Base-by-base conservation (phyloP, 1,140 invertebrate species). In the Aphidius gifuensis region DNA sequence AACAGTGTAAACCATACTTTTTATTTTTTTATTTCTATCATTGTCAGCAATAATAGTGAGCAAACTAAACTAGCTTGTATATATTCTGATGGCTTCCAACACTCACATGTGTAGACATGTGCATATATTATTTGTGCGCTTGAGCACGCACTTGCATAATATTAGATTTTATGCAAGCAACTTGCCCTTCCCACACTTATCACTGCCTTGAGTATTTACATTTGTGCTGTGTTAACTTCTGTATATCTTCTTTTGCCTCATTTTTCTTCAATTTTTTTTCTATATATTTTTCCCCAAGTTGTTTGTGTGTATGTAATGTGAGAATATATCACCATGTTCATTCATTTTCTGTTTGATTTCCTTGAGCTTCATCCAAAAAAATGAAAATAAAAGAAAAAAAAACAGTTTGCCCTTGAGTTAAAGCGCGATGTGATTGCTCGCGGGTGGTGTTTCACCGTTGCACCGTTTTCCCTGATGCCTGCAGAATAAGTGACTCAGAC, bases 121-220 rank as follows among this genome's bases (percentile, higher is more conserved):
- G 23, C 23, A 32, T 32, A 32, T 32, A 32, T 32, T 32, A 32
- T 32, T 32, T 32, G 23, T 32, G 2, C 23, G 23, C 23, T 32
- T 32, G 23, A 32, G 4, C 23, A 32, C 23, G 23, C 23, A 32
- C 78, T 79, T 79, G 76, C 77, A 80, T 80, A 79, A 80, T 77
- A 79, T 79, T 72, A 78, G 71, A 72, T 71, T 72, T 77, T 79
- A 76, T 79, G 76, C 73, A 32, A 32, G 23, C 23, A 79, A 79
- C 72, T 69, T 78, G 77, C 77, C 79, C 78, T 80, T 81, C 78
- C 78, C 79, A 81, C 79, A 81, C 79, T 81, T 81, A 81, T 81
- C 78, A 80, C 75, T 75, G 74, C 71, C 73, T 69, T 70, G 68
- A 64, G 60, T 43, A 49, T 53, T 38, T 61, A 48, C 60, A 46